phyloP scores from a whole-genome alignment of 1,140 invertebrate genomes.

The Lepidurus couesii region DNA sequence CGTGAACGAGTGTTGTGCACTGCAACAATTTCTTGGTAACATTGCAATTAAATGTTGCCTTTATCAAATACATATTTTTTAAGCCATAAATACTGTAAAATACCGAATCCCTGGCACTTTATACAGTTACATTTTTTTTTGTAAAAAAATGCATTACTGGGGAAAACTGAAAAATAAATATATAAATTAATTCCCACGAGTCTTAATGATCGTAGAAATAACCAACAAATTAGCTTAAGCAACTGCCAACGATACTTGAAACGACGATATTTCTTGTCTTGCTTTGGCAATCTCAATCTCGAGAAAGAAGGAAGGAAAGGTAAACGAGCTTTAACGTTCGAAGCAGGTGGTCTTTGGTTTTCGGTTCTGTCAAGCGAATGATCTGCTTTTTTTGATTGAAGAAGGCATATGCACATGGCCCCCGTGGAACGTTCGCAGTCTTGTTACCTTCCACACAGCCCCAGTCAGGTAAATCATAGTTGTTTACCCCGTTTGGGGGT shows the following conservation, averaged over 20 bases:
- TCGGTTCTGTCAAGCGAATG: neutral
- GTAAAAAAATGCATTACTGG: too few species aligned
- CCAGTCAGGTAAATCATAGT: slow-evolving; percentile 18
- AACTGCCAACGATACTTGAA: neutral
- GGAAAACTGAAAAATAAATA: too few species aligned
- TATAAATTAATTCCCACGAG: neutral
- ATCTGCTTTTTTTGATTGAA: slow-evolving; percentile 12
- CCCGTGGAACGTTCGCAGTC: slow-evolving; percentile 2
- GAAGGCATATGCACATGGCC: slow-evolving; percentile 14
- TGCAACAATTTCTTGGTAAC: too few species aligned
- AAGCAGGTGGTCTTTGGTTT: slow-evolving; percentile 6
- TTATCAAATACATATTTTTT: too few species aligned
- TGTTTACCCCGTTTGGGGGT: neutral
- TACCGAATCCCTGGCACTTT: too few species aligned
- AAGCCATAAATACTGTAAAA: too few species aligned
- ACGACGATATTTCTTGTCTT: neutral
- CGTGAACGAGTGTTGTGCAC: too few species aligned
- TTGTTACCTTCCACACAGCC: neutral
- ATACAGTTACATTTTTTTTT: too few species aligned
- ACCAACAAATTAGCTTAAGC: neutral
- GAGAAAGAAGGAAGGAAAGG: neutral
- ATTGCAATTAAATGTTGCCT: too few species aligned
- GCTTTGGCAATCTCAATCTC: neutral
- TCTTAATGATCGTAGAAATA: neutral
- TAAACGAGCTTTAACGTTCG: neutral